phyloP scores from a whole-genome alignment of 2,113 vertebrate species.

The Boleophthalmus pectinirostris region DNA sequence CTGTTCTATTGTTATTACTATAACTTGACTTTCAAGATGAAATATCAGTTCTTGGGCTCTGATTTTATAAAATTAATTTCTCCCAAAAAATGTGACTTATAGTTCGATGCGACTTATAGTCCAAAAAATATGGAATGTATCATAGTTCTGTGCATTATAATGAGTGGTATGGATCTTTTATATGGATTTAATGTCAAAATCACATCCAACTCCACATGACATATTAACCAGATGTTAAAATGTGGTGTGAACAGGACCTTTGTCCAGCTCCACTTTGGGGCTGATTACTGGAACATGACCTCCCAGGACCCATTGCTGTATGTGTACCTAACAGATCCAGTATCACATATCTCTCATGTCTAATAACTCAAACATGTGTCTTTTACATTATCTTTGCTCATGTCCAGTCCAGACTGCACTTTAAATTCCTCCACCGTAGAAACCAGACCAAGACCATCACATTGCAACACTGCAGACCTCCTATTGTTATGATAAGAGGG shows the following conservation, averaged over 20 bases:
- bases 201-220: background rate
- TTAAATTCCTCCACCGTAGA: conserved; percentile 12
- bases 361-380: conserved; percentile 19
- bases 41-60: no score
- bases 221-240: background rate
- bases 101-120: no score
- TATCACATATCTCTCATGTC: conserved; percentile 5
- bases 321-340: background rate
- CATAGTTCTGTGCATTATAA: background rate
- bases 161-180: background rate
- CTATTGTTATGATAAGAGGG: conserved; percentile 40
- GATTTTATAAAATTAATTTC: no score
- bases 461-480: conserved; percentile 17
- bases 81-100: no score
- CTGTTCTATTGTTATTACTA: no score
- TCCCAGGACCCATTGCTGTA: background rate
- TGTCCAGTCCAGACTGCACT: conserved; percentile 18
- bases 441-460: conserved; percentile 40
- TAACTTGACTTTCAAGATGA: no score
- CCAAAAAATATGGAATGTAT: no score
- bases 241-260: conserved; percentile 1
- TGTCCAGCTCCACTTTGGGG: background rate
- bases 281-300: conserved; percentile 7
- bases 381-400: conserved; percentile 20
- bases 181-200: background rate